These are phyloP conservation scores for Zeus faber DNA, from an alignment of 2,113 vertebrate species.

Conservation along the genomic window DNA sequence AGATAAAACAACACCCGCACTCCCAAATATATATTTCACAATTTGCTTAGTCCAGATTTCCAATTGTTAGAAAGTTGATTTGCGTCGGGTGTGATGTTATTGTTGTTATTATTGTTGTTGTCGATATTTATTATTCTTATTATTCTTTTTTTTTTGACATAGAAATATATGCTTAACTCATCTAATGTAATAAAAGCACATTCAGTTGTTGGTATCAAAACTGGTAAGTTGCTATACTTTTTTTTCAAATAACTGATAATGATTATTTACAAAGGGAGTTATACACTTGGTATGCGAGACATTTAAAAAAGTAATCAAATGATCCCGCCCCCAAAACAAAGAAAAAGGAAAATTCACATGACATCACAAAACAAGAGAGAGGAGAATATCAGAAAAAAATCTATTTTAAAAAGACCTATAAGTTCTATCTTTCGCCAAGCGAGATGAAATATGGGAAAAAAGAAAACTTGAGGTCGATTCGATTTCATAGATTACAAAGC, in stretches of 20 bases:
- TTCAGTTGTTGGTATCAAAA: slow-evolving; percentile 77
- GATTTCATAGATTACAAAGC: too few relatives aligned
- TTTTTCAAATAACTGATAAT: slow-evolving; percentile 55
- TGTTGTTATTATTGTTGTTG: too few relatives aligned
- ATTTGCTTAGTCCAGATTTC: slow-evolving; percentile 40
- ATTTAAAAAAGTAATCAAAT: slow-evolving; percentile 41
- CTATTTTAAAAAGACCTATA: too few relatives aligned
- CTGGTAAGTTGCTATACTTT: slow-evolving; percentile 51
- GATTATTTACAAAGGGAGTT: slow-evolving; percentile 73
- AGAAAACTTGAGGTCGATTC: too few relatives aligned
- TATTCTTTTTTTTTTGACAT: slow-evolving; percentile 33
- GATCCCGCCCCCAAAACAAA: too few relatives aligned
- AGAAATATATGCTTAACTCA: slow-evolving; percentile 56
- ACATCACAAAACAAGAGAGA: slow-evolving; percentile 29
- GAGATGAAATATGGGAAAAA: too few relatives aligned
- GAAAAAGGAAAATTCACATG: slow-evolving; percentile 35
- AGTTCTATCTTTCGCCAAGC: too few relatives aligned
- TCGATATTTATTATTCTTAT: too few relatives aligned
- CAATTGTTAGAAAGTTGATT: slow-evolving; percentile 40
- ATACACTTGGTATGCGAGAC: slow-evolving; percentile 47
- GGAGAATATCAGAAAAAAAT: slow-evolving; percentile 23
- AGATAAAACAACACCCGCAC: slow-evolving; percentile 21
- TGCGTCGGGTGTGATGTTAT: slow-evolving; percentile 28
- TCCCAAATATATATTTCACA: slow-evolving; percentile 28
- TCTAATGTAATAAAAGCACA: slow-evolving; percentile 71